Evolutionary conservation across 2,888 invertebrate species (phyloP).

Genomic region (Agrypnus murinus): DNA sequence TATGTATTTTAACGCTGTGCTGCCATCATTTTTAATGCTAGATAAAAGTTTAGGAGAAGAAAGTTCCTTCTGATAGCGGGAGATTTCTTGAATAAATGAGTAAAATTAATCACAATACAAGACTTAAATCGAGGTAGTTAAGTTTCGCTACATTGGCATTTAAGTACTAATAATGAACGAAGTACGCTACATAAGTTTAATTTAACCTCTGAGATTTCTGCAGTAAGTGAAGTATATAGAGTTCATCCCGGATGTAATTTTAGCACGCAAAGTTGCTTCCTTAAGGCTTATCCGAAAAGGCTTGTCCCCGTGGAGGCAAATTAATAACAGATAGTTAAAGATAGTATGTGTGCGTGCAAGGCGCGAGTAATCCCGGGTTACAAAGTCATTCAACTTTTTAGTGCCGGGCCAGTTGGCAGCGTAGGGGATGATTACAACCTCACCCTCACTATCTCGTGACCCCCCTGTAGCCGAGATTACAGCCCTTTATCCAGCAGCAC

Average conservation of each 20-base stretch:
- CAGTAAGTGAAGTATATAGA: conserved; percentile 32
- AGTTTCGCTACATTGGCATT: conserved; percentile 34
- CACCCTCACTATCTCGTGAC: conserved; percentile 57
- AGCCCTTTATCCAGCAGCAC: conserved; percentile 63
- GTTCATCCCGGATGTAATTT: conserved; percentile 44
- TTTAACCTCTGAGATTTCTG: conserved; percentile 38
- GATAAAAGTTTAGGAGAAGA: no score
- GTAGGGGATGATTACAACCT: conserved; percentile 62
- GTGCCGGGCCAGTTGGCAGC: conserved; percentile 67
- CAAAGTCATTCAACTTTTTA: conserved; percentile 68
- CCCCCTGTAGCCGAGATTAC: conserved; percentile 62
- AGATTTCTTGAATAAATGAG: no score
- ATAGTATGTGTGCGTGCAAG: conserved; percentile 61
- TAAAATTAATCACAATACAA: conserved; percentile 13
- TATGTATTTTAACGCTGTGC: no score
- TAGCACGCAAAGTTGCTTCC: conserved; percentile 41
- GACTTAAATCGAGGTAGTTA: conserved; percentile 9
- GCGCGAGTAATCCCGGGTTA: conserved; percentile 61
- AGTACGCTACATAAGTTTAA: conserved; percentile 44
- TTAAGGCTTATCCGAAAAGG: conserved; percentile 41
- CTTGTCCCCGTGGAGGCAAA: conserved; percentile 46
- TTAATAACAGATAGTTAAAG: conserved; percentile 53
- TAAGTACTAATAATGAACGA: conserved; percentile 39
- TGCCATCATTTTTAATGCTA: no score
- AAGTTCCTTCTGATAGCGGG: no score